phyloP scores from a whole-genome alignment of 1,140 invertebrate species.

The Musca domestica region DNA sequence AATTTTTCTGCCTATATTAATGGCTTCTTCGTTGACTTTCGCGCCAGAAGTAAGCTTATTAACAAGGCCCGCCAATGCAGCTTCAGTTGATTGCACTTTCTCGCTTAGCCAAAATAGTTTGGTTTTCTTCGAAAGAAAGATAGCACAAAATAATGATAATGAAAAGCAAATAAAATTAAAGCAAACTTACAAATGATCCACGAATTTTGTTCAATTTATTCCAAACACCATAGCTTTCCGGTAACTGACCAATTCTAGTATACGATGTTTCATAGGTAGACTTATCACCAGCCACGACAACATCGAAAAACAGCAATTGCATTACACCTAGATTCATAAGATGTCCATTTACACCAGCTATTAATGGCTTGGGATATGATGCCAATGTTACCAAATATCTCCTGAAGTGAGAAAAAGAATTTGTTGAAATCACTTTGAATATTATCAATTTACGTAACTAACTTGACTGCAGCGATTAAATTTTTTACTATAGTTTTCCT shows the following conservation, averaged over 20 bases:
- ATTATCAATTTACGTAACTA: constrained; percentile 38
- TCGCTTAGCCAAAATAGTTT: constrained; percentile 43
- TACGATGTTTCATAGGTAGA: constrained; percentile 72
- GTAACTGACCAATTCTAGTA: constrained; percentile 66
- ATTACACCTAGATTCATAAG: constrained; percentile 71
- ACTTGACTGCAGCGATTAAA: constrained; percentile 64
- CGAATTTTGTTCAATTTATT: constrained; percentile 63
- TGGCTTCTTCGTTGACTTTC: constrained; percentile 36
- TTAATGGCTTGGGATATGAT: constrained; percentile 68
- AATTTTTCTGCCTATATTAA: constrained; percentile 42
- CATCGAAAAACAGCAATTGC: constrained; percentile 72
- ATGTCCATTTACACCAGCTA: constrained; percentile 71
- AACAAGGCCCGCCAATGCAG: constrained; percentile 36
- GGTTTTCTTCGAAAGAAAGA: constrained; percentile 31
- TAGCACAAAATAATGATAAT: background rate
- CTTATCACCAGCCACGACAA: constrained; percentile 72
- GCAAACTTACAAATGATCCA: constrained; percentile 62
- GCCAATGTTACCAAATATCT: constrained; percentile 67
- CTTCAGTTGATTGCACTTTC: constrained; percentile 36
- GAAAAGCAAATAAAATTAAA: background rate
- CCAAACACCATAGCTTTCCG: constrained; percentile 68
- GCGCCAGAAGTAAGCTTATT: constrained; percentile 37
- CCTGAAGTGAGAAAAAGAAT: constrained; percentile 52
- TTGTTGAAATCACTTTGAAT: background rate
- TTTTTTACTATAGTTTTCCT: constrained; percentile 60